Base-by-base conservation (phyloP, 2,888 invertebrate species). In the Ochlodes sylvanus region DNA sequence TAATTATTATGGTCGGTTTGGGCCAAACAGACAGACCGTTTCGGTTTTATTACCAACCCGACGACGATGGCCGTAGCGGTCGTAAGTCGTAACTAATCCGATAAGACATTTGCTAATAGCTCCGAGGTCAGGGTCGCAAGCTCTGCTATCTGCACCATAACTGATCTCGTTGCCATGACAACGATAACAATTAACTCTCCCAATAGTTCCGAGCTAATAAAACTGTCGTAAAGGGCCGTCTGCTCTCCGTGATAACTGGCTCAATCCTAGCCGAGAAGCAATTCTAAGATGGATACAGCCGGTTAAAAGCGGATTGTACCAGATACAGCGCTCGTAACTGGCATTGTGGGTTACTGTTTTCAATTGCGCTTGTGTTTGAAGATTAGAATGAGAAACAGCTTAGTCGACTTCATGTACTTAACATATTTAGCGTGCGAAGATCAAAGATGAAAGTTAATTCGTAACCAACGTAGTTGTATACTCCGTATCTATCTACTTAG, bases 171-270 rank as follows among this genome's bases (percentile, higher is more conserved):
- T 9, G 17, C 44, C 12, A 38, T 63, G 17, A 41, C n/a, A 54
- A 57, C 56, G 50, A 32, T 60, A 50, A 54, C 41, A 50, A 65
- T 65, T 52, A 66, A 47, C 34, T 32, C 38, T n/a, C 38, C 38
- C 21, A 55, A 55, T 55, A 42, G 58, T 21, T 17, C 42, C 50
- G 27, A 38, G 47, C 34, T 60, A 52, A 54, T 66, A 47, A 52
- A 66, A 52, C 17, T 42, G 42, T 52, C 65, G 52, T 66, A 60
- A 66, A 54, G 42, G 14, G 42, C 32, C 52, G 65, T 52, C 65
- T 66, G 65, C 4, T 9, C 41, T 7, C 65, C n/a, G 19, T 60
- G 65, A 66, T 66, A 66, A 65, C 65, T 38, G 58, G 58, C 17
- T 47, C 57, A 41, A 41, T 42, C 27, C 57, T 58, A n/a, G 57